Conservation (phyloP, 2,113 vertebrate genomes). For the Tor tambroides region DNA sequence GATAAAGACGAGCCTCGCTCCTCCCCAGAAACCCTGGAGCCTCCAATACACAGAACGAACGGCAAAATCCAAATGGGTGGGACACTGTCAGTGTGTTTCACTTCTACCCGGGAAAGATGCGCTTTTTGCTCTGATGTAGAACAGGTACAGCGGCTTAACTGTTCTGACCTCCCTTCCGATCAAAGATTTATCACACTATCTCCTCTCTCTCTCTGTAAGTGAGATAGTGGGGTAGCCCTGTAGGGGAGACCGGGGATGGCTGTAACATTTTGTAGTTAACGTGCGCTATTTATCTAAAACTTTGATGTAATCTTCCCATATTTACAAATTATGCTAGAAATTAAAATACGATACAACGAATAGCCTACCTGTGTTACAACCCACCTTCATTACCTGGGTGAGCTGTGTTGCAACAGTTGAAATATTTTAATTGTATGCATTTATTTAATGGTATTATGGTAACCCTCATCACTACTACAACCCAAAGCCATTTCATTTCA, state of each 20-base stretch:
- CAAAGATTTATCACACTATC: not conserved
- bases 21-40: constrained; percentile 60
- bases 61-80: constrained; percentile 54
- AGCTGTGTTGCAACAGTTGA: not conserved
- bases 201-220: not conserved
- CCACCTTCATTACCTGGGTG: not conserved
- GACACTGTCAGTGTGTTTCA: constrained; percentile 44
- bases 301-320: not conserved
- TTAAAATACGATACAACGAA: not conserved
- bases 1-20: constrained; percentile 64
- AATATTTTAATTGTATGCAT: not conserved
- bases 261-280: not conserved
- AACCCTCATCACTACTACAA: not conserved
- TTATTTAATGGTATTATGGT: not conserved
- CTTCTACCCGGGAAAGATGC: constrained; percentile 27
- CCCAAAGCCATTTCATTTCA: not conserved
- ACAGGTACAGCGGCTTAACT: constrained; percentile 30
- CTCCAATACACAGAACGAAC: constrained; percentile 52
- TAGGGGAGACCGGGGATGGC: not conserved
- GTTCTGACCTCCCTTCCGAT: constrained; percentile 8
- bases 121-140: constrained; percentile 19
- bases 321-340: not conserved
- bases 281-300: not conserved
- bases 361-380: too few species aligned
- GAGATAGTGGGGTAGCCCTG: not conserved